phyloP scores from a whole-genome alignment of 2,888 invertebrate species.

The Seira musarum region DNA sequence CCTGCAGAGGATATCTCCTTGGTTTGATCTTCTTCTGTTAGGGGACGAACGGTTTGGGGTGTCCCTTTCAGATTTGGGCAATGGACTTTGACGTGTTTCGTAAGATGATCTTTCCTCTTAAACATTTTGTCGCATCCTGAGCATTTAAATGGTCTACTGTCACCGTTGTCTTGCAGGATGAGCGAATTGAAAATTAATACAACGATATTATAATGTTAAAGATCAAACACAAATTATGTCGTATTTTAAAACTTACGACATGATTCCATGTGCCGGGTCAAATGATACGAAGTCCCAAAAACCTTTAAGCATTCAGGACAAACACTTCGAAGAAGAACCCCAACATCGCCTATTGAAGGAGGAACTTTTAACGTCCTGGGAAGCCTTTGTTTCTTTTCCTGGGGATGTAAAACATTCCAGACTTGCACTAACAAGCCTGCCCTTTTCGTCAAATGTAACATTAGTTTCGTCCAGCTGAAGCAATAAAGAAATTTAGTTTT shows the following conservation, averaged over 20 bases:
- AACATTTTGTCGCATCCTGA: constrained; percentile 63
- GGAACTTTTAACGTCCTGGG: neutral
- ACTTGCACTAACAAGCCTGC: constrained; percentile 44
- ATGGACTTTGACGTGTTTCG: constrained; percentile 66
- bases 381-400: neutral
- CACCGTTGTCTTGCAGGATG: constrained; percentile 63
- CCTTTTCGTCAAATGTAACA: constrained; percentile 47
- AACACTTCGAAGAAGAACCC: constrained; percentile 63
- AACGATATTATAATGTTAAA: neutral
- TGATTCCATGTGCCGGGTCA: constrained; percentile 64
- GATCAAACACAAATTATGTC: neutral
- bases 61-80: constrained; percentile 50
- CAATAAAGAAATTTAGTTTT: too few species aligned
- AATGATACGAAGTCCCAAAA: constrained; percentile 66
- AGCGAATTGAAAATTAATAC: too few species aligned
- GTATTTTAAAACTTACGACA: constrained; percentile 45
- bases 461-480: constrained; percentile 1
- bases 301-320: constrained; percentile 68
- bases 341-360: constrained; percentile 64
- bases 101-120: constrained; percentile 66
- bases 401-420: constrained; percentile 23
- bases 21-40: too few species aligned
- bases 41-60: too few species aligned
- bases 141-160: constrained; percentile 64
- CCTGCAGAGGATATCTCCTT: too few species aligned